Conservation (phyloP, 2,113 vertebrate genomes). For the Otocyon megalotis region DNA sequence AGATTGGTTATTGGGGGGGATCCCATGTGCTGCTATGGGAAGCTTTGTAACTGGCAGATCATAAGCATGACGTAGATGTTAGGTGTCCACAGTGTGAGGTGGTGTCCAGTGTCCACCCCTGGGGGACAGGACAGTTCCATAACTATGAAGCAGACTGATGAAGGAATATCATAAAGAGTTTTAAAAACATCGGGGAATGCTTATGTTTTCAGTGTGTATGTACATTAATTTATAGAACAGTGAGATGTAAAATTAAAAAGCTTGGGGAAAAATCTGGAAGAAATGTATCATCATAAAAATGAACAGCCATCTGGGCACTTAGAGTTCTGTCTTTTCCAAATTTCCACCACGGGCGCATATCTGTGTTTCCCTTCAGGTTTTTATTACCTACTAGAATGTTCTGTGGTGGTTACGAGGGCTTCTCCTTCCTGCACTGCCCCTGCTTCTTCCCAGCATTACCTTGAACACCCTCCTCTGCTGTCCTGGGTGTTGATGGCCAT, state of each 20-base stretch:
- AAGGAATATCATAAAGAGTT: background rate
- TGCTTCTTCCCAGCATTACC: background rate
- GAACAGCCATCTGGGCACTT: background rate
- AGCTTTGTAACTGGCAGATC: background rate
- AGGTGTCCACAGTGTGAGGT: background rate
- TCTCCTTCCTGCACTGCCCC: background rate
- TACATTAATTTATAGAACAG: background rate
- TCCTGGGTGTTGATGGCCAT: rapidly evolving
- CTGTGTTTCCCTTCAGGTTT: background rate
- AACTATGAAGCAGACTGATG: background rate
- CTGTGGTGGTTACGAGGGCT: background rate
- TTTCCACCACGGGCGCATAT: background rate
- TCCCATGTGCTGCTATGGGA: background rate
- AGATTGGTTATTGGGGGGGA: background rate
- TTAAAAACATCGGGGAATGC: background rate
- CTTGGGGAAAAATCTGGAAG: background rate
- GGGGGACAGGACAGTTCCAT: background rate
- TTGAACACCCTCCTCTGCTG: background rate
- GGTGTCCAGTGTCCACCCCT: background rate
- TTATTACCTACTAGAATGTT: background rate
- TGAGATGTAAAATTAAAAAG: constrained; percentile 44
- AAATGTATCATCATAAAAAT: background rate
- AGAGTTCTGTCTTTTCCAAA: background rate
- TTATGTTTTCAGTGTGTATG: background rate
- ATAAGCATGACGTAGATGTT: background rate